Conservation (phyloP, 2,888 invertebrate species). For the Tortrix viridana region DNA sequence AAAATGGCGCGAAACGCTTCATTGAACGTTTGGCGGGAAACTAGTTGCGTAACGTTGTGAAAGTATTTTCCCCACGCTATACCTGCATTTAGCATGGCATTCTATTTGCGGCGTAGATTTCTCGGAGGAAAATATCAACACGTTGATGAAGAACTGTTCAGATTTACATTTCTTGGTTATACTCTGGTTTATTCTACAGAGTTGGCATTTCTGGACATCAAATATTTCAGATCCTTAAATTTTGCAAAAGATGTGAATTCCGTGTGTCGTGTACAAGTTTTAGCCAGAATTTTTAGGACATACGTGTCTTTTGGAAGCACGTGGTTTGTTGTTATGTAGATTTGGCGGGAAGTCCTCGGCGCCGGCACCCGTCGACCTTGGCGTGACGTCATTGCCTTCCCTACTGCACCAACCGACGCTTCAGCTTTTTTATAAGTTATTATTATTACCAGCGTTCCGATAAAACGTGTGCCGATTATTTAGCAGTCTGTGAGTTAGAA, state of each 20-base stretch:
- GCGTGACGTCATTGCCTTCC: slow-evolving; percentile 79
- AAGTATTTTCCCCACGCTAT: slow-evolving; percentile 58
- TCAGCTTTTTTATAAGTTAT: slow-evolving; percentile 60
- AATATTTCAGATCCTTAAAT: too few species aligned
- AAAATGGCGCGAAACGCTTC: slow-evolving; percentile 79
- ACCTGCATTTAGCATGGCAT: slow-evolving; percentile 17
- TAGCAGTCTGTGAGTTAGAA: slow-evolving; percentile 7
- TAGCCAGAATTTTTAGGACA: not conserved
- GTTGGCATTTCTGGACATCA: not conserved
- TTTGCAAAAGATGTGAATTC: too few species aligned
- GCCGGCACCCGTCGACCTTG: slow-evolving; percentile 75
- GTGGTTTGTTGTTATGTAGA: slow-evolving; percentile 43
- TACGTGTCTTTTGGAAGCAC: slow-evolving; percentile 20
- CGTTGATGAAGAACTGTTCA: not conserved
- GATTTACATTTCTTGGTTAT: slow-evolving; percentile 1
- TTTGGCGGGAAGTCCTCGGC: slow-evolving; percentile 73
- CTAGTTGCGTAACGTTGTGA: slow-evolving; percentile 68
- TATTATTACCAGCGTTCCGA: slow-evolving; percentile 51
- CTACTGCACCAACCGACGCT: slow-evolving; percentile 65
- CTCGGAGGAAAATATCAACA: slow-evolving; percentile 3
- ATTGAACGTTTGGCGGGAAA: slow-evolving; percentile 79
- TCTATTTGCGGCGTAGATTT: slow-evolving; percentile 7
- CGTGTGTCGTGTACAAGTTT: not conserved
- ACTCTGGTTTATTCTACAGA: not conserved
- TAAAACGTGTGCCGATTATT: slow-evolving; percentile 33